A percentile compares a stretch with the other conserved stretches of the same genome.
Conservation (phyloP, 2,113 vertebrate species). For the Nipponia nippon region DNA sequence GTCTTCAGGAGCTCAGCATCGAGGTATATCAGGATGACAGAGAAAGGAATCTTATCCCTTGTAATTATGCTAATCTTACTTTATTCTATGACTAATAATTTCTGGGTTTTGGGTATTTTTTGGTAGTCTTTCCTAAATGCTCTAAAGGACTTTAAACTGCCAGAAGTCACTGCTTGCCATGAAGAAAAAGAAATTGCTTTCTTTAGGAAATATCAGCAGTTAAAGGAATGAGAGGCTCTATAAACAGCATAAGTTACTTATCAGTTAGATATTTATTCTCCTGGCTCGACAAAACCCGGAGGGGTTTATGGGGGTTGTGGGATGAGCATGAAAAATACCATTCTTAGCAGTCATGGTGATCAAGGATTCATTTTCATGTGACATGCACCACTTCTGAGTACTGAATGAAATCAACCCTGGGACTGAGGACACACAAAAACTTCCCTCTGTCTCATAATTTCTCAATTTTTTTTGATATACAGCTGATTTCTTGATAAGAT, state of each 20-base stretch:
- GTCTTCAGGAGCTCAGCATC: not conserved
- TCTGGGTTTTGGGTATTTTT: not conserved
- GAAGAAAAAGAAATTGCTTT: not conserved
- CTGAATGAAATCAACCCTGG: not conserved
- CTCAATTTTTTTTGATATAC: not conserved
- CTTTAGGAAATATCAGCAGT: not conserved
- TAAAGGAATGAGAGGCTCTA: not conserved
- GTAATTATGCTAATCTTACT: not conserved
- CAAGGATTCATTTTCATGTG: not conserved
- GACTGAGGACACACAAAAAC: not conserved
- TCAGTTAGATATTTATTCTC: not conserved
- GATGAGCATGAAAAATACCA: not conserved
- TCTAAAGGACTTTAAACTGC: not conserved
- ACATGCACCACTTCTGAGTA: not conserved
- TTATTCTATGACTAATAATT: not conserved
- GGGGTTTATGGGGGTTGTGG: fast-evolving
- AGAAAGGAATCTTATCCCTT: not conserved
- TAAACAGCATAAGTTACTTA: not conserved
- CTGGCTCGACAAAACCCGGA: not conserved
- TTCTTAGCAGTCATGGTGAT: not conserved
- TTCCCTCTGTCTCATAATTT: not conserved
- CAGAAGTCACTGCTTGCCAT: not conserved
- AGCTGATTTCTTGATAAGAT: not conserved
- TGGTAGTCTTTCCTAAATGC: not conserved
- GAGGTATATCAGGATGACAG: not conserved